Conservation (phyloP, 2,797 vertebrate species). For the Cyprinodon diabolis region DNA sequence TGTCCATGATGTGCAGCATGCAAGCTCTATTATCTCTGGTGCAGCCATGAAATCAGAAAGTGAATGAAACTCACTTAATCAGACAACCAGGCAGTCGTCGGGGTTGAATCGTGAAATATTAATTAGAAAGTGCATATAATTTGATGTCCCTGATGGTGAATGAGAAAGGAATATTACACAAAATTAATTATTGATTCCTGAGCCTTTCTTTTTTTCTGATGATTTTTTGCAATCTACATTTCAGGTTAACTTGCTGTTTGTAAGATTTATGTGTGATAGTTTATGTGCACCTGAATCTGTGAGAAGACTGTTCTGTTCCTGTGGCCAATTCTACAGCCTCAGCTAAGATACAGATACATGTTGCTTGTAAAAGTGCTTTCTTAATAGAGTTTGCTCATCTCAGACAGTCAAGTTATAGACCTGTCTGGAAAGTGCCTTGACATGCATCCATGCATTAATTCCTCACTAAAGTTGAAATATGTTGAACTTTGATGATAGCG, state of each 20-base stretch:
- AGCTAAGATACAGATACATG: not conserved
- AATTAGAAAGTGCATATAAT: slow-evolving; percentile 67
- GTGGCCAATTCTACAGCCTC: slow-evolving; percentile 32
- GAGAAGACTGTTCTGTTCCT: slow-evolving; percentile 12
- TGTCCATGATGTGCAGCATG: slow-evolving; percentile 2
- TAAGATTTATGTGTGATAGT: slow-evolving; percentile 28
- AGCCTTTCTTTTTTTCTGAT: slow-evolving; percentile 27
- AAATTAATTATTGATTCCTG: slow-evolving; percentile 34
- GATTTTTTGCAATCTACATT: not conserved
- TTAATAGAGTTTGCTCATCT: no score
- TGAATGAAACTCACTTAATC: slow-evolving; percentile 55
- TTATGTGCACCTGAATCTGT: slow-evolving; percentile 18
- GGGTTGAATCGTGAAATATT: slow-evolving; percentile 76
- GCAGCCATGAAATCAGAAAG: slow-evolving; percentile 26
- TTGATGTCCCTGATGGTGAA: slow-evolving; percentile 38
- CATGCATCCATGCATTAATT: no score
- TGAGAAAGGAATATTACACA: slow-evolving; percentile 39
- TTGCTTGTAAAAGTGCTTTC: not conserved
- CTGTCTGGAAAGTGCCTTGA: no score
- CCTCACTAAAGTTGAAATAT: no score
- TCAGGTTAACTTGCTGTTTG: slow-evolving; percentile 5
- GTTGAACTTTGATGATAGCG: no score
- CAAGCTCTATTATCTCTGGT: slow-evolving; percentile 15
- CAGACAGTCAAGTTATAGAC: no score
- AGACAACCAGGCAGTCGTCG: slow-evolving; percentile 43